phyloP scores from a whole-genome alignment of 2,888 invertebrate genomes.

The Latheticus oryzae region DNA sequence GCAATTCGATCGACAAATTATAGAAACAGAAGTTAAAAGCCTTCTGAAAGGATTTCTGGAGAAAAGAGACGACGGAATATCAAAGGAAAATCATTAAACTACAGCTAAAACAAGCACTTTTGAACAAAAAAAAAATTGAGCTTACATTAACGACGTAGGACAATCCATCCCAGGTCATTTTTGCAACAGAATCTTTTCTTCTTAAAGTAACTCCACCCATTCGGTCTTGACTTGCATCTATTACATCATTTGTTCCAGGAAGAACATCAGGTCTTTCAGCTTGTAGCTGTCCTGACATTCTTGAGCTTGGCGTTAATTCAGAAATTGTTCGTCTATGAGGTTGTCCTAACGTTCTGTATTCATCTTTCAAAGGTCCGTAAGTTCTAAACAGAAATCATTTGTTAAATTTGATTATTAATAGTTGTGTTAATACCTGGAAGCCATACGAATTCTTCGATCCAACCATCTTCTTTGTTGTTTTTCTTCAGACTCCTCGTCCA shows the following conservation, averaged over 20 bases:
- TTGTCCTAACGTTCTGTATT: conserved; percentile 60
- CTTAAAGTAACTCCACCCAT: conserved; percentile 61
- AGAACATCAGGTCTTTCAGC: conserved; percentile 65
- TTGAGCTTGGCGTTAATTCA: conserved; percentile 45
- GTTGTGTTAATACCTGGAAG: conserved; percentile 72
- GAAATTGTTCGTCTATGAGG: conserved; percentile 49
- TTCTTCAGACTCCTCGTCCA: conserved; percentile 81
- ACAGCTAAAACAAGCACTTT: no score
- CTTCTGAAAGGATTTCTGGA: no score
- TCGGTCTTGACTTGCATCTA: conserved; percentile 62
- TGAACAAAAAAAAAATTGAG: no score
- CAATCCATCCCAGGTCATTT: conserved; percentile 84
- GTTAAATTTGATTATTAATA: background rate
- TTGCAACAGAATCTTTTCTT: conserved; percentile 84
- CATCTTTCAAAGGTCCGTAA: conserved; percentile 68
- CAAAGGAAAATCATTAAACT: no score
- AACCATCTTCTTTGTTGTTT: conserved; percentile 82
- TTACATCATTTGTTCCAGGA: conserved; percentile 63
- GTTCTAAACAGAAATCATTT: conserved; percentile 59
- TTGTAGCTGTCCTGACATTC: conserved; percentile 54
- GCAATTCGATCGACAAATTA: background rate
- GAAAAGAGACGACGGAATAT: no score
- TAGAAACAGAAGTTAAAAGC: no score
- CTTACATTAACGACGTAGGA: conserved; percentile 84
- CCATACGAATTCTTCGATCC: conserved; percentile 82